Base-by-base conservation (phyloP, 2,797 vertebrate species). In the Todus mexicanus region DNA sequence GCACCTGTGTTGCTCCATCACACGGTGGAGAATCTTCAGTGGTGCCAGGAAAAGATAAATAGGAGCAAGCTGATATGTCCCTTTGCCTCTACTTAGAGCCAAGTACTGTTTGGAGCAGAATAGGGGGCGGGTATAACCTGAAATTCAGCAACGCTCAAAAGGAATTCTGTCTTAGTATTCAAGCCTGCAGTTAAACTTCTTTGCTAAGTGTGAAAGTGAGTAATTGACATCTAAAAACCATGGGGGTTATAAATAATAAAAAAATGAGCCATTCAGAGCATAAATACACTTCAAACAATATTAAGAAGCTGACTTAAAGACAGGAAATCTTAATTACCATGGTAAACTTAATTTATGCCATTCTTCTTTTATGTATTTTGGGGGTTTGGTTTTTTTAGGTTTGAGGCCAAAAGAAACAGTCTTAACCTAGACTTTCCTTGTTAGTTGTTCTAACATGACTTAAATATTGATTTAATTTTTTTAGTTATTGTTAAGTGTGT, bases 401-500 rank as follows among this genome's bases (percentile, higher is more conserved):
- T 61, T 87, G 53, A 13, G 13, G 71, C 15, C 23, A 37, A 72
- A 83, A 77, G 27, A 84, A 83, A 15, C 12, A 75, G 21, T 12
- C 51, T 72, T 89, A 80, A 53, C 48, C 20, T 21, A 75, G 37
- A 56, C 9, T 56, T 92, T 66, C 43, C n/a, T 25, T 66, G 10
- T 51, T 59, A 53, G n/a, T 53, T 87, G 19, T 64, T 84, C 35
- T 84, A 78, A 38, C 6, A 4, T 68, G 42, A 21, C 35, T 89
- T 76, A 88, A 87, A 73, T 92, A 83, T 38, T 54, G 60, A 20
- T n/a, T 23, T 8, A 12, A 38, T 48, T 4, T 61, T 82, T 84
- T 65, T 82, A 77, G 40, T 78, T 89, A 73, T 61, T 79, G 17
- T 92, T 91, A 91, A 85, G 20, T 89, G 40, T 86, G 79, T 92